Evolutionary conservation across 2,113 vertebrate genomes (phyloP), one percentile per base, ranked within the genome.

Genomic region (Phaethon lepturus): DNA sequence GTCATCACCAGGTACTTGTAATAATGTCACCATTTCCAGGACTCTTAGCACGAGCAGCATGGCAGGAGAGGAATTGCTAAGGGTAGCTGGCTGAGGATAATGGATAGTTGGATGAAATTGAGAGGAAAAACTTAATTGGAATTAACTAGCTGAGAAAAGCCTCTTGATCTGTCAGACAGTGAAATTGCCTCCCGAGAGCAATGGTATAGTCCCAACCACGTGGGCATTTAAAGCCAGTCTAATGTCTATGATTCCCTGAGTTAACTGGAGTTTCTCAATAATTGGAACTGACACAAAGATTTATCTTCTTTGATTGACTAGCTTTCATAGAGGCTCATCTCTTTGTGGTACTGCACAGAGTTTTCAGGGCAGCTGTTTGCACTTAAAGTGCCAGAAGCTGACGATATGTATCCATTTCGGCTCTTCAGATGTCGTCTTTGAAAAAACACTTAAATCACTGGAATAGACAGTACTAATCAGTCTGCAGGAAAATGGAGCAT

Each of bases 61-160:
- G 60, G 75, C 72, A 83, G 75, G 59, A 83, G 47, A 92, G 79
- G 92, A 91, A 89, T 26, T 66, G 42, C 78, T 77, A 35, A 64
- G 72, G 76, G 76, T 47, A 71, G 86, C 55, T 95, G 92, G 52
- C 86, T 86, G 88, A 86, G 79, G 91, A 95, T 93, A 95, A 97
- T 92, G 91, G 91, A 96, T 86, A 89, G 91, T 11, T 50, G 90
- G 92, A 85, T 91, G 95, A 97, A 96, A 97, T 86, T 74, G 94
- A 93, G 94, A 92, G 90, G 94, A 88, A 94, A 95, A 97, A 93
- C 91, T 95, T 97, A 97, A 97, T 95, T 96, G 95, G 95, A 97
- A 97, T 97, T 97, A 97, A 95, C 95, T 95, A 87, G 88, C 92
- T 95, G 95, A 84, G 91, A 88, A 93, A 97, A 97, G 76, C 76